Percentiles rank a stretch among this genome's conserved stretches.
Conservation (phyloP, 2,797 vertebrate genomes). For the Enteromius radiatus region DNA sequence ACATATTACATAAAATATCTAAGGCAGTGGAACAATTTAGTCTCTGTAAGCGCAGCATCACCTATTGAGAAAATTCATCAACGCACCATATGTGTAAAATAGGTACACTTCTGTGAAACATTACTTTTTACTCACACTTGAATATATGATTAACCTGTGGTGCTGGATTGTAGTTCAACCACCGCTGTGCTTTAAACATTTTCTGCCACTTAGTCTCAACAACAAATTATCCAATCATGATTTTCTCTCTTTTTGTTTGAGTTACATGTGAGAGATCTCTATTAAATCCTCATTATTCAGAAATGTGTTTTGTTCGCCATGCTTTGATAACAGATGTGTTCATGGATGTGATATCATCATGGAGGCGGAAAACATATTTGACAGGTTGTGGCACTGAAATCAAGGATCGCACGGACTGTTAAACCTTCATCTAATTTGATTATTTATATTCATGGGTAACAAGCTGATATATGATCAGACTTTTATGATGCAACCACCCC, state of each 20-base stretch:
- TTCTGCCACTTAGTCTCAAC: conserved; percentile 13
- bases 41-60: conserved; percentile 58
- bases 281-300: conserved; percentile 42
- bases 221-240: conserved; percentile 10
- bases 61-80: conserved; percentile 64
- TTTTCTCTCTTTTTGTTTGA: neutral
- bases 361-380: conserved; percentile 63
- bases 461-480: conserved; percentile 54
- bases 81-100: conserved; percentile 21
- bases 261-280: conserved; percentile 17
- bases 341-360: conserved; percentile 35
- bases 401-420: conserved; percentile 57
- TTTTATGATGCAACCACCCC: conserved; percentile 35
- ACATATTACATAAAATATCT: conserved; percentile 68
- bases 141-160: neutral
- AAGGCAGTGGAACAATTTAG: conserved; percentile 70
- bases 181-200: neutral
- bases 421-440: conserved; percentile 66
- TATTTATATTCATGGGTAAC: conserved; percentile 65
- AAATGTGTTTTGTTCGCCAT: conserved; percentile 20
- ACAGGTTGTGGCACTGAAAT: conserved; percentile 65
- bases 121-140: conserved; percentile 3
- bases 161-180: conserved; percentile 1
- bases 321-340: conserved; percentile 4
- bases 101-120: conserved; percentile 12